Conservation (phyloP, 2,888 invertebrate genomes). For the Acanthococcus lagerstroemiae region DNA sequence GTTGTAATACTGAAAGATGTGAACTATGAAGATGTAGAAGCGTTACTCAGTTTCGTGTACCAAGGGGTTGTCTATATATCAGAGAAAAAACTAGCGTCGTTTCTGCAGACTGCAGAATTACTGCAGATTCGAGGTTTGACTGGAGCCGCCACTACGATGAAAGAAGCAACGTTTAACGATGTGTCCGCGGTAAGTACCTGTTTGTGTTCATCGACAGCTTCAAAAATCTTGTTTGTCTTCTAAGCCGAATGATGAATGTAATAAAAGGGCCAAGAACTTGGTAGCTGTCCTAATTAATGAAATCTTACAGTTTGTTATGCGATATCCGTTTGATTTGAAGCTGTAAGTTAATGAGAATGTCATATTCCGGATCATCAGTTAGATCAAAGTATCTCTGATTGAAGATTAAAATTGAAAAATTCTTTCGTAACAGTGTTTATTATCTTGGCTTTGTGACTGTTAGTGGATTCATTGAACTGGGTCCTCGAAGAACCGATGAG, state of each 20-base stretch:
- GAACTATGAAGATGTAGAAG: conserved; percentile 54
- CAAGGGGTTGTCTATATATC: conserved; percentile 61
- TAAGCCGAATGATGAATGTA: conserved; percentile 14
- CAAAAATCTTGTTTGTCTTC: conserved; percentile 5
- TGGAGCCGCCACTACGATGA: conserved; percentile 41
- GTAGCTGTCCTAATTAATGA: too few species aligned
- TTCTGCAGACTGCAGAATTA: conserved; percentile 56
- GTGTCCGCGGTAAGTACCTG: background rate
- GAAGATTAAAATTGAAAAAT: too few species aligned
- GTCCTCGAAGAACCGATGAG: too few species aligned
- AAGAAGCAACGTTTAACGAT: conserved; percentile 10
- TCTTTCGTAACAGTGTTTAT: too few species aligned
- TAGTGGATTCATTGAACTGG: too few species aligned
- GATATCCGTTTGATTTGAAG: too few species aligned
- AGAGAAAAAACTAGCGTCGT: conserved; percentile 54
- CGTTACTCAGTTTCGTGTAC: conserved; percentile 59
- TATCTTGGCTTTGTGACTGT: too few species aligned
- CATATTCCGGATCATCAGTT: too few species aligned
- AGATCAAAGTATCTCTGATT: too few species aligned
- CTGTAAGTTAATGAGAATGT: too few species aligned
- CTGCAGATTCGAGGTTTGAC: conserved; percentile 57
- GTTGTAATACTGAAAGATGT: conserved; percentile 63
- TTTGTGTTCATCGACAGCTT: background rate
- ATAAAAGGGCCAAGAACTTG: too few species aligned
- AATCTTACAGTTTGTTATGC: too few species aligned